Base-by-base conservation (phyloP, 2,113 vertebrate genomes). In the Poicephalus meyeri region DNA sequence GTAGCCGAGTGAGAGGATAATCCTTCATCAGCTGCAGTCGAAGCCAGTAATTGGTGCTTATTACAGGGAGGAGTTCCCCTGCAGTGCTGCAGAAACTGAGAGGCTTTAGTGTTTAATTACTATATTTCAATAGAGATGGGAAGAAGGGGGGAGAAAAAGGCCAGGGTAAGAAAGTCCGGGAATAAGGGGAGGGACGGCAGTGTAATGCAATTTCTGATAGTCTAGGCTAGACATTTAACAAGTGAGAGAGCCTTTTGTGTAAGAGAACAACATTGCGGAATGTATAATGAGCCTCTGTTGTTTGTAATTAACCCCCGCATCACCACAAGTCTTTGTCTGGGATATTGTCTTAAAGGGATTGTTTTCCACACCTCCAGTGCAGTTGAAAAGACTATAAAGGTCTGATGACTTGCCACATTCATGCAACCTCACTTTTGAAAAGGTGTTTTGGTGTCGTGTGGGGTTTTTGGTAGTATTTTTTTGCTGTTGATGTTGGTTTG, bases 11-110 rank as follows among this genome's bases (percentile, higher is more conserved):
- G 96, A 97, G 96, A 92, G 98, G 98, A 98, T 99, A 98, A 99
- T 98, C 98, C 98, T 98, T 98, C 98, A 98, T 98, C 98, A 98
- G 94, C 97, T 98, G 97, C 97, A 97, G 96, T 98, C 95, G 97
- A 97, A 95, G 98, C 96, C 97, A 96, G 97, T 98, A 98, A 98
- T 98, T 98, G 98, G 98, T 98, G 98, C 98, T 98, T 97, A 98
- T 99, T 98, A 98, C 98, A 98, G 97, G 97, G 96, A 97, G 96
- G 95, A 95, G 95, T 98, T 97, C 97, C 98, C 98, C 98, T 97
- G 96, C 95, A 92, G 97, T 91, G 98, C 96, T 93, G 97, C 96
- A 97, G 98, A 98, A 98, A 98, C 98, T 97, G 98, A 98, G 98
- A 98, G 96, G 97, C 97, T 97, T 96, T 97, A 96, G 97, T 98